phyloP scores from a whole-genome alignment of 2,888 invertebrate genomes.

The Ectemnius continuus region DNA sequence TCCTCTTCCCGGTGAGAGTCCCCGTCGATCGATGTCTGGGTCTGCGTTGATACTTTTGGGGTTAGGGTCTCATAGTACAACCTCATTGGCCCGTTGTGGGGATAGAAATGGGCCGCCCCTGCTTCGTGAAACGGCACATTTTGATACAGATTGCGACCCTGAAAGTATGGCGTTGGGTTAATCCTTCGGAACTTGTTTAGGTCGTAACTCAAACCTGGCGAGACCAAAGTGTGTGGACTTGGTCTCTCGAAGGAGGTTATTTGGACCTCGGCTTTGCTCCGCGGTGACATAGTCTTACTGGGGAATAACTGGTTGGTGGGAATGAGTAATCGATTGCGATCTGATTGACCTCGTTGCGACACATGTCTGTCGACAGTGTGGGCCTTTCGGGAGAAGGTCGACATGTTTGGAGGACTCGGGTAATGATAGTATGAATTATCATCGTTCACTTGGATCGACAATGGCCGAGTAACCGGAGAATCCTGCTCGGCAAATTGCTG shows the following conservation, averaged over 20 bases:
- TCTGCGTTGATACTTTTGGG: conserved; percentile 69
- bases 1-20: conserved; percentile 56
- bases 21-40: conserved; percentile 68
- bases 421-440: conserved; percentile 42
- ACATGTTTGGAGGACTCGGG: conserved; percentile 30
- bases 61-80: conserved; percentile 48
- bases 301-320: conserved; percentile 44
- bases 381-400: conserved; percentile 14
- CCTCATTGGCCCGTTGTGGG: conserved; percentile 28
- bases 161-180: conserved; percentile 49
- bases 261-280: conserved; percentile 64
- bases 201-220: conserved; percentile 64
- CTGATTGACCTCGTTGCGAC: conserved; percentile 24
- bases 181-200: conserved; percentile 58
- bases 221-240: conserved; percentile 69
- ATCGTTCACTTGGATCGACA: conserved; percentile 66
- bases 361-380: conserved; percentile 32
- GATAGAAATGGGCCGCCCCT: conserved; percentile 24
- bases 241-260: conserved; percentile 76
- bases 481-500: conserved; percentile 53
- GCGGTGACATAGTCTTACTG: conserved; percentile 23
- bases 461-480: conserved; percentile 62
- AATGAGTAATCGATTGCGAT: conserved; percentile 57
- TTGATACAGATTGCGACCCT: conserved; percentile 61
- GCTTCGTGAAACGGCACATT: conserved; percentile 65